A percentile compares a stretch with the other conserved stretches of the same genome.
Evolutionary conservation across 2,888 invertebrate species (phyloP).

Genomic region (Odontomyia ornata): DNA sequence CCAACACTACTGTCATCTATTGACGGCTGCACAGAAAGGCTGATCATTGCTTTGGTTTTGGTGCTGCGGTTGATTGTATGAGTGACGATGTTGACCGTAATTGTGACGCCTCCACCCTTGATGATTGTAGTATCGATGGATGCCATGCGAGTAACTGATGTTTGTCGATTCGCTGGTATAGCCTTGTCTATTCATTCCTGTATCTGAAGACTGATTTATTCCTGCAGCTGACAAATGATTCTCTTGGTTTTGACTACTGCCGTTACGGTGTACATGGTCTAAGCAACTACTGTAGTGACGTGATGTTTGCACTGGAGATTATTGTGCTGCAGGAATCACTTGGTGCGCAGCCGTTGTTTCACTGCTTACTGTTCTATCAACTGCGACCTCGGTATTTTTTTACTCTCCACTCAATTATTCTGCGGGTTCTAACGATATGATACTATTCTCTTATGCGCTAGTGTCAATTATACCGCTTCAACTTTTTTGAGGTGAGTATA

Average conservation of each 20-base stretch:
- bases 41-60: slow-evolving; percentile 55
- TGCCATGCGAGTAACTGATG: slow-evolving; percentile 60
- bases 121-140: slow-evolving; percentile 56
- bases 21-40: slow-evolving; percentile 56
- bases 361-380: slow-evolving; percentile 7
- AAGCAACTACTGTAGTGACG: slow-evolving; percentile 9
- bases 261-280: slow-evolving; percentile 53
- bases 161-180: slow-evolving; percentile 58
- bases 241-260: slow-evolving; percentile 4
- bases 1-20: slow-evolving; percentile 61
- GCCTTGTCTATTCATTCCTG: slow-evolving; percentile 55
- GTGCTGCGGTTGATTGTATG: slow-evolving; percentile 55
- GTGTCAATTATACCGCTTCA: slow-evolving; percentile 87
- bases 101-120: slow-evolving; percentile 52
- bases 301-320: slow-evolving; percentile 14
- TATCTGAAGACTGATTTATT: too few relatives aligned
- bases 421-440: slow-evolving; percentile 62
- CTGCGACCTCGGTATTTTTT: background rate
- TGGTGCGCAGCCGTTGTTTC: background rate
- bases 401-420: slow-evolving; percentile 47
- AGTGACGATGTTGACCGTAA: too few relatives aligned
- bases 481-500: slow-evolving; percentile 78
- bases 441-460: slow-evolving; percentile 75
- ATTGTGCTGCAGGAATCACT: background rate
- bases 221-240: too few relatives aligned